Evolutionary conservation across 2,797 vertebrate genomes (phyloP).

Genomic region (Merluccius polli): DNA sequence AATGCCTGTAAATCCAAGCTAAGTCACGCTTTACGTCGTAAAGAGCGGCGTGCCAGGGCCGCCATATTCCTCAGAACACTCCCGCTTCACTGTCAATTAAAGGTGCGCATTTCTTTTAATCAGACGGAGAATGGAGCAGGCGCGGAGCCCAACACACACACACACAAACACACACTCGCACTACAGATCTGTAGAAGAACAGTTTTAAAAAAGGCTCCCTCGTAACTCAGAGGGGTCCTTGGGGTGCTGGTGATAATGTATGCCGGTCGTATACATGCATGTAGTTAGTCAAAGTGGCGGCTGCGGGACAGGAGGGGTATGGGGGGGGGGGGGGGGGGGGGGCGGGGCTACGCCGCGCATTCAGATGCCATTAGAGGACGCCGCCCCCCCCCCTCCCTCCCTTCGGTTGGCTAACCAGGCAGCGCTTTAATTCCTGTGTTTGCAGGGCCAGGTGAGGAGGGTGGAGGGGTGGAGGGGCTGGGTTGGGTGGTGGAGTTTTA

Average conservation of each 20-base stretch:
- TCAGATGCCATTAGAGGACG: constrained; percentile 53
- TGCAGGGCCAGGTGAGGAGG: constrained; percentile 56
- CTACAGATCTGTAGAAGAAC: constrained; percentile 56
- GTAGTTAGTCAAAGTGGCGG: constrained; percentile 67
- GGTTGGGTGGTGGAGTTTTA: constrained; percentile 8
- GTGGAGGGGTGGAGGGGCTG: constrained; percentile 20
- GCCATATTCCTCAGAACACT: constrained; percentile 61
- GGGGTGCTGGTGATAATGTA: constrained; percentile 50
- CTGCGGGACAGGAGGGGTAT: constrained; percentile 19
- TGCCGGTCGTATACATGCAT: constrained; percentile 56
- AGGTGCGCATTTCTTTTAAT: constrained; percentile 60
- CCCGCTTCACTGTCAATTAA: constrained; percentile 66
- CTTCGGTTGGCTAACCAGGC: constrained; percentile 23
- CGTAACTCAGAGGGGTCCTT: constrained; percentile 63
- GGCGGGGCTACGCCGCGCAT: constrained; percentile 45
- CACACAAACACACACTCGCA: background rate
- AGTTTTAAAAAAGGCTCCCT: constrained; percentile 50
- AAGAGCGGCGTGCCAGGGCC: constrained; percentile 55
- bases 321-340: constrained; percentile 19
- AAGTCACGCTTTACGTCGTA: constrained; percentile 65
- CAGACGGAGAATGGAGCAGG: constrained; percentile 59
- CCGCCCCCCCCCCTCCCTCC: constrained; percentile 52
- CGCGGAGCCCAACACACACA: constrained; percentile 26
- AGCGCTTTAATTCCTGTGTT: constrained; percentile 47
- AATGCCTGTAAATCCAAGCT: constrained; percentile 67